Evolutionary conservation across 2,113 vertebrate species (phyloP).

Genomic region (Tychaedon coryphoeus): DNA sequence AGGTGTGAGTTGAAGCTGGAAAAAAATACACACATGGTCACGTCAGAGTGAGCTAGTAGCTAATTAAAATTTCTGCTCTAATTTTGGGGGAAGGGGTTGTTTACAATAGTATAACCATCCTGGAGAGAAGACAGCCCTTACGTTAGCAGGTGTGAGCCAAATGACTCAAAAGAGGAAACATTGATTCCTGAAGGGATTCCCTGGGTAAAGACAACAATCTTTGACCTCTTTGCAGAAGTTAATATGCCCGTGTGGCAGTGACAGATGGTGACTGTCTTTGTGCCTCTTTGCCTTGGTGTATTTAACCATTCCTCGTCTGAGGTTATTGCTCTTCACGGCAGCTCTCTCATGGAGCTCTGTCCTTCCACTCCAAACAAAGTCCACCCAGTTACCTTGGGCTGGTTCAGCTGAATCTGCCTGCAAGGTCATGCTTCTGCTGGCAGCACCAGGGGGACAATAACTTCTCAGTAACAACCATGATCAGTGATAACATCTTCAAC

Average conservation of each 20-base stretch:
- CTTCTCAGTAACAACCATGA: neutral
- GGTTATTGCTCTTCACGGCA: neutral
- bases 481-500: neutral
- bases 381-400: neutral
- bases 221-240: neutral
- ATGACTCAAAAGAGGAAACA: neutral
- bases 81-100: fast-evolving
- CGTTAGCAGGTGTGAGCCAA: fast-evolving
- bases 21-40: neutral
- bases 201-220: neutral
- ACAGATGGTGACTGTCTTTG: neutral
- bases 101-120: neutral
- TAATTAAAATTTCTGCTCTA: neutral
- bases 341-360: neutral
- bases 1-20: conserved; percentile 80
- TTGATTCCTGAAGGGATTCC: neutral
- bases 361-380: neutral
- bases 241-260: fast-evolving
- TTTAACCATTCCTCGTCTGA: neutral
- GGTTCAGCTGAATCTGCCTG: neutral
- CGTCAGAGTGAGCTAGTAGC: neutral
- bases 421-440: neutral
- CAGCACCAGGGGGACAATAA: neutral
- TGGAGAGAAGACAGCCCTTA: neutral
- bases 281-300: neutral